Evolutionary conservation across 2,797 vertebrate species (phyloP).

Genomic region (Falco rusticolus): DNA sequence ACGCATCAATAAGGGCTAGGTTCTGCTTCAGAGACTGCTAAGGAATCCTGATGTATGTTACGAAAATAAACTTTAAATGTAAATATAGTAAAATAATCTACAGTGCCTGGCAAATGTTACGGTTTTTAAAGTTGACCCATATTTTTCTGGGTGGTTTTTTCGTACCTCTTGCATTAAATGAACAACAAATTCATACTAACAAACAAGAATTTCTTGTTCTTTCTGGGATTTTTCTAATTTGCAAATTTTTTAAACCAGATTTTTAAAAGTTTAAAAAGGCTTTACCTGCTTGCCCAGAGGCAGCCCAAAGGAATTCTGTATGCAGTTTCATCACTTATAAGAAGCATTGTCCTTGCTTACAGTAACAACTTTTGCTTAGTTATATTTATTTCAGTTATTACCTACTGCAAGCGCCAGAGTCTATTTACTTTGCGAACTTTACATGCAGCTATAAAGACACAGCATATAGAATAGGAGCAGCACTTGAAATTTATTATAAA

Average conservation of each 20-base stretch:
- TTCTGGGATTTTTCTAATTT: slow-evolving; percentile 9
- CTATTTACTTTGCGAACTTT: neutral
- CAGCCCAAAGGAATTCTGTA: neutral
- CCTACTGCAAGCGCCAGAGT: neutral
- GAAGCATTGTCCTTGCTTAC: neutral
- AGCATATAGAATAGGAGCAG: neutral
- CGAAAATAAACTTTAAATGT: slow-evolving; percentile 35
- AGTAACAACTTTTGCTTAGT: neutral
- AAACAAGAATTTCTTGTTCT: neutral
- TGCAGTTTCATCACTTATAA: neutral
- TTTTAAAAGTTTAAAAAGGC: neutral
- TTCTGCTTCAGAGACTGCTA: neutral
- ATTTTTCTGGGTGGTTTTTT: neutral
- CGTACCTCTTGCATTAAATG: neutral
- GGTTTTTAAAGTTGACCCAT: neutral
- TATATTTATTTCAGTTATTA: neutral
- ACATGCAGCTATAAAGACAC: neutral
- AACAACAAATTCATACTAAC: neutral
- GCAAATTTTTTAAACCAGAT: neutral
- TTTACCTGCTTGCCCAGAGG: neutral
- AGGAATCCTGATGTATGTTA: neutral
- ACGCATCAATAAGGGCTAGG: neutral
- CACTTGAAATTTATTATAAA: neutral
- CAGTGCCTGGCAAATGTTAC: neutral
- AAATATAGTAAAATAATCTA: slow-evolving; percentile 42